phyloP scores from a whole-genome alignment of 1,140 invertebrate species.

The Araneus ventricosus region DNA sequence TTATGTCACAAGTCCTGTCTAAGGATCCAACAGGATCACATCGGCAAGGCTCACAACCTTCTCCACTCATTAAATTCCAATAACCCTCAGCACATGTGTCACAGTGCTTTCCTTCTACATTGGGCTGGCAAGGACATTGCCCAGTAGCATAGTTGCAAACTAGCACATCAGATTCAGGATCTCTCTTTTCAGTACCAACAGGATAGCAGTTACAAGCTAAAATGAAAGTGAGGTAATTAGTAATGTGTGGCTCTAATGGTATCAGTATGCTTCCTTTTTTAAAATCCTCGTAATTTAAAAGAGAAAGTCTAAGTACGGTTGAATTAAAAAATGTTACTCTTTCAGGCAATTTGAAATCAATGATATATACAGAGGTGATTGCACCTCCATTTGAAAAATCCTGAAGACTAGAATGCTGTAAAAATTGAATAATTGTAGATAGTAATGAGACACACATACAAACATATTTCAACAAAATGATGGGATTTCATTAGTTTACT shows the following conservation, averaged over 20 bases:
- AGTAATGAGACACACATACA: too few species aligned
- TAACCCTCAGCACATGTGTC: constrained; percentile 96
- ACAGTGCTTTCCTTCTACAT: constrained; percentile 93
- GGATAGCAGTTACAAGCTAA: constrained; percentile 91
- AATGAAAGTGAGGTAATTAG: neutral
- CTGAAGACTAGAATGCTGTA: too few species aligned
- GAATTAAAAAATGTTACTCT: too few species aligned
- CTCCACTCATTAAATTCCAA: constrained; percentile 89
- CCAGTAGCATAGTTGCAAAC: constrained; percentile 89
- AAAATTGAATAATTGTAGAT: too few species aligned
- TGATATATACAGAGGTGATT: too few species aligned
- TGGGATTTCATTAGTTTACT: too few species aligned
- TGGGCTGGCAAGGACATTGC: constrained; percentile 94
- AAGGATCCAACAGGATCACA: constrained; percentile 92
- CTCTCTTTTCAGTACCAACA: constrained; percentile 87
- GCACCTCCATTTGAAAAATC: too few species aligned
- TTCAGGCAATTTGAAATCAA: too few species aligned
- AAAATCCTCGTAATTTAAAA: too few species aligned
- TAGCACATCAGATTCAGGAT: constrained; percentile 88
- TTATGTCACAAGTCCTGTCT: constrained; percentile 89
- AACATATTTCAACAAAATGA: too few species aligned
- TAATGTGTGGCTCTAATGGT: neutral
- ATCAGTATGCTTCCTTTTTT: too few species aligned
- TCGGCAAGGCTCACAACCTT: constrained; percentile 86
- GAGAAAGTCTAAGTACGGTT: too few species aligned